These are phyloP conservation scores for Neosilurus hyrtlii DNA, from an alignment of 2,797 vertebrate species.

Conservation along the genomic window DNA sequence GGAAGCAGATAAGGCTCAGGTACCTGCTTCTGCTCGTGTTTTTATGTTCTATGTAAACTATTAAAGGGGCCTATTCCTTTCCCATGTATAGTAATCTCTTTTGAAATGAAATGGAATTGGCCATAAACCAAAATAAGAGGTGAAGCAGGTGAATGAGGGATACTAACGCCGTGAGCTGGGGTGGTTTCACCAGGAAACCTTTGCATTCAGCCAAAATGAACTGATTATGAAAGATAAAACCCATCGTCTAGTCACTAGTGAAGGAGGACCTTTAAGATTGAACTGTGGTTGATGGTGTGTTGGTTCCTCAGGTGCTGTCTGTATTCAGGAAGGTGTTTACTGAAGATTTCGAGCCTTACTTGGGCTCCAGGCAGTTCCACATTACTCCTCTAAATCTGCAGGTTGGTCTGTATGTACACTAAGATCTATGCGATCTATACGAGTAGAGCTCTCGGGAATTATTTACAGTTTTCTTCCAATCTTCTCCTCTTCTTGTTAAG, in stretches of 20 bases:
- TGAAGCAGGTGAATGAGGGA: too few species aligned
- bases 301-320: slow-evolving; percentile 76
- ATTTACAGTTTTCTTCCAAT: not conserved
- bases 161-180: too few species aligned
- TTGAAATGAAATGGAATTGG: too few species aligned
- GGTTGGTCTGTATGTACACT: slow-evolving; percentile 66
- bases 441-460: not conserved
- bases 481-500: slow-evolving; percentile 62
- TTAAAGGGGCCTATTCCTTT: too few species aligned
- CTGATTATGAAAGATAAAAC: too few species aligned
- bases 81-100: too few species aligned
- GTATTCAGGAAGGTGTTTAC: slow-evolving; percentile 86
- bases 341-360: slow-evolving; percentile 77
- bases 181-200: too few species aligned
- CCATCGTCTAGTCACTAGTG: too few species aligned
- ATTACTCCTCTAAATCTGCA: slow-evolving; percentile 90
- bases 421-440: too few species aligned
- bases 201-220: too few species aligned
- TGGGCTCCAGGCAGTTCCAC: slow-evolving; percentile 84
- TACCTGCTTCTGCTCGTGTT: slow-evolving; percentile 48
- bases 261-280: not conserved
- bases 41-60: not conserved
- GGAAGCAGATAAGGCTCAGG: slow-evolving; percentile 84
- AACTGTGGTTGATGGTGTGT: not conserved
- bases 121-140: too few species aligned